Percentiles rank a stretch among this genome's conserved stretches.
Conservation (phyloP, 2,888 invertebrate species). For the Linnaemya tessellans region DNA sequence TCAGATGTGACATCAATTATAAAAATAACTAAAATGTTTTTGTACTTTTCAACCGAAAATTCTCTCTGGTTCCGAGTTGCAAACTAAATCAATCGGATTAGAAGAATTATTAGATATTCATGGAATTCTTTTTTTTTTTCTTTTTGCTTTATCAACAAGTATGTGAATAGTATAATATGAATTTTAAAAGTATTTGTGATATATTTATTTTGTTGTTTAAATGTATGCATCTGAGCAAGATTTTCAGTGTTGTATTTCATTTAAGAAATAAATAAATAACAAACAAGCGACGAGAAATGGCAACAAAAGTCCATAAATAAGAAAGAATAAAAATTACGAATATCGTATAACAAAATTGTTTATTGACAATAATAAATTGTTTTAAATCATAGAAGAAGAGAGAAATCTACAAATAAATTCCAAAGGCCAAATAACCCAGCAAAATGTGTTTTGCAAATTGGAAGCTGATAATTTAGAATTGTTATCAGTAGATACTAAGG, state of each 20-base stretch:
- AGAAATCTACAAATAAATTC: not conserved
- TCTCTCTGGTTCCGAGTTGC: not conserved
- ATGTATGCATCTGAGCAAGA: no score
- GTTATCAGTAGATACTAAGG: no score
- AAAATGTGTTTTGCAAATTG: not conserved
- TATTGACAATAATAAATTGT: slow-evolving; percentile 2
- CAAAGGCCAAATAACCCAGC: slow-evolving; percentile 13
- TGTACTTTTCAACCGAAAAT: not conserved
- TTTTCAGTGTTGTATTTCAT: not conserved
- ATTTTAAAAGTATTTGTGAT: not conserved
- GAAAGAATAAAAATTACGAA: not conserved
- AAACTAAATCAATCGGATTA: not conserved
- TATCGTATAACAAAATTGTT: not conserved
- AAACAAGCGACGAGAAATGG: not conserved
- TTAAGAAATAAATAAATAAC: not conserved
- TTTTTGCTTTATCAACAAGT: no score
- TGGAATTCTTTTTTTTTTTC: no score
- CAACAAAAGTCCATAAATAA: not conserved
- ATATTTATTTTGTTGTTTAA: not conserved
- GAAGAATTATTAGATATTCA: no score
- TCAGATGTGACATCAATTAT: slow-evolving; percentile 1
- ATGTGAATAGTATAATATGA: no score
- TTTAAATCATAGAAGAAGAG: not conserved
- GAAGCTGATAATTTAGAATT: no score
- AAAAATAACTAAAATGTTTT: not conserved